Percentiles rank a stretch among this genome's conserved stretches.
phyloP scores from a whole-genome alignment of 2,888 invertebrate genomes.

The Pocota personata region DNA sequence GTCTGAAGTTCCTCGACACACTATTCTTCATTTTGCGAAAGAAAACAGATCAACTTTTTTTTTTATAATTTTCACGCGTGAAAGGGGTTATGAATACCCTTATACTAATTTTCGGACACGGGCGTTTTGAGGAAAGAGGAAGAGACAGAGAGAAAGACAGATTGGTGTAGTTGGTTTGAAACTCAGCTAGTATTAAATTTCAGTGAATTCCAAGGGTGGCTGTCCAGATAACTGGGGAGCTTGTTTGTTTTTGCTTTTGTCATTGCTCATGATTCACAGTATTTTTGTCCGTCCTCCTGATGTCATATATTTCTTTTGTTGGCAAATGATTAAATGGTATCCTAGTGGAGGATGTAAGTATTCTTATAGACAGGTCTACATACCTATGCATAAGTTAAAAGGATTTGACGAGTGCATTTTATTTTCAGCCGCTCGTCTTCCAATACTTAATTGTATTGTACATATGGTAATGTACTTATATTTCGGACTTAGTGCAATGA shows the following conservation, averaged over 20 bases:
- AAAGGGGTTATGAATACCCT: too few species aligned
- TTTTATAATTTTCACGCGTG: too few species aligned
- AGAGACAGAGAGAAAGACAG: too few species aligned
- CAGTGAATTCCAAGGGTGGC: too few species aligned
- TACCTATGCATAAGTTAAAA: neutral
- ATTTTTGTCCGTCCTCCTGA: too few species aligned
- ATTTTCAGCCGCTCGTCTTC: conserved; percentile 92
- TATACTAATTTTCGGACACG: too few species aligned
- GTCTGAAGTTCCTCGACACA: conserved; percentile 96
- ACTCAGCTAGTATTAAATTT: too few species aligned
- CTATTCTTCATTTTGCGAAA: conserved; percentile 96
- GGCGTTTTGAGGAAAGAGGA: too few species aligned
- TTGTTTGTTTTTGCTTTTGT: too few species aligned
- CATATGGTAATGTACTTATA: conserved; percentile 98
- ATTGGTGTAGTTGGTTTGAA: too few species aligned
- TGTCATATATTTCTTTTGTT: conserved; percentile 96
- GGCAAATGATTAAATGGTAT: conserved; percentile 97
- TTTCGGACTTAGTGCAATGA: conserved; percentile 94
- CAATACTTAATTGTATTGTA: conserved; percentile 95
- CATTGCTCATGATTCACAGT: too few species aligned
- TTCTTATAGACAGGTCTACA: neutral
- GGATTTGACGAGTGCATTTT: conserved; percentile 86
- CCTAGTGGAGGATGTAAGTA: conserved; percentile 93
- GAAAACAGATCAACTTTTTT: conserved; percentile 95
- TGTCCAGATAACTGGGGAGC: too few species aligned